A percentile compares a stretch with the other conserved stretches of the same genome.
Evolutionary conservation across 2,797 vertebrate species (phyloP).

Genomic region (Monodelphis domestica): DNA sequence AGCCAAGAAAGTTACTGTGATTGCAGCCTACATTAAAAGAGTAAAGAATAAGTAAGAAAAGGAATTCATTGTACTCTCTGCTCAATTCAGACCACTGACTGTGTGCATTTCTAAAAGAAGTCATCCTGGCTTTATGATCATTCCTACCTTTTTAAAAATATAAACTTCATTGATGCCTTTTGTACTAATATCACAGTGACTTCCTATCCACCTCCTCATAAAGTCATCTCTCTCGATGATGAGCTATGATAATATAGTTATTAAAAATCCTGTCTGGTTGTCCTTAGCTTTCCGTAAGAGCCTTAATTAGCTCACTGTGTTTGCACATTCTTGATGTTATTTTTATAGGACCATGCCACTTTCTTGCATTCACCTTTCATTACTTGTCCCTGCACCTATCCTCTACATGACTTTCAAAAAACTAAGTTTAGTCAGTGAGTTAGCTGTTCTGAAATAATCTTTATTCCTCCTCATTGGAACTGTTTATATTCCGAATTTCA

Average conservation of each 20-base stretch:
- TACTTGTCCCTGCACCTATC: background rate
- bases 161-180: background rate
- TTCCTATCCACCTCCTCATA: background rate
- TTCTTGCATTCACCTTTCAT: background rate
- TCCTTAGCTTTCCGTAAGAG: background rate
- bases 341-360: background rate
- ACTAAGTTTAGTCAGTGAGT: background rate
- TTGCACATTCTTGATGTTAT: background rate
- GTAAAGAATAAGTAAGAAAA: background rate
- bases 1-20: background rate
- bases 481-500: background rate
- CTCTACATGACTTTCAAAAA: background rate
- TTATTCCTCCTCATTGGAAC: background rate
- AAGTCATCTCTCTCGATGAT: background rate
- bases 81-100: background rate
- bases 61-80: background rate
- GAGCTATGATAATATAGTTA: background rate
- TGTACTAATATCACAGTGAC: background rate
- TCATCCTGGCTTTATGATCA: background rate
- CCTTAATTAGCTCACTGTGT: background rate
- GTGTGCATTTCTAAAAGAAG: background rate
- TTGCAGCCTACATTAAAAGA: background rate
- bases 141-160: background rate
- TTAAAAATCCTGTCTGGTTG: background rate
- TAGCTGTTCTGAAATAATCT: background rate